Percentiles rank a stretch among this genome's conserved stretches.
Conservation (phyloP, 2,113 vertebrate species). For the Alaudala cheleensis region DNA sequence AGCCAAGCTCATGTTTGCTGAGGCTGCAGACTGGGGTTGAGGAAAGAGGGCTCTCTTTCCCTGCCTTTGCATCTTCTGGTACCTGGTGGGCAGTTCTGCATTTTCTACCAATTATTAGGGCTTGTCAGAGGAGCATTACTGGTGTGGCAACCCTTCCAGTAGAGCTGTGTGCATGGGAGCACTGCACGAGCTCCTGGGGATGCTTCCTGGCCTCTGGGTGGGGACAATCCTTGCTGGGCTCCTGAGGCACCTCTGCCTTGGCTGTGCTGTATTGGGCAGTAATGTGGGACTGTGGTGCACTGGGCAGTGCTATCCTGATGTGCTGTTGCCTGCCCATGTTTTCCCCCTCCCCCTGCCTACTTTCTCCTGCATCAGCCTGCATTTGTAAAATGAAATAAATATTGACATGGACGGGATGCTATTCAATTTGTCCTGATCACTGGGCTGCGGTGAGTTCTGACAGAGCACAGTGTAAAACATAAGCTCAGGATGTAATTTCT, state of each 20-base stretch:
- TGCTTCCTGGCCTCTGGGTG: background rate
- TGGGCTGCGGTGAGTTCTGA: conserved; percentile 82
- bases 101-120: background rate
- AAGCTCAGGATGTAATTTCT: conserved; percentile 82
- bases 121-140: background rate
- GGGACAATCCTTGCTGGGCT: background rate
- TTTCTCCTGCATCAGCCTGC: conserved; percentile 49
- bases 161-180: background rate
- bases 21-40: background rate
- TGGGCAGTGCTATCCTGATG: background rate
- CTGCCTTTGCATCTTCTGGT: background rate
- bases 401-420: conserved; percentile 81
- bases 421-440: conserved; percentile 87
- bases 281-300: background rate
- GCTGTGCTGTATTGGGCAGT: fast-evolving
- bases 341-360: background rate
- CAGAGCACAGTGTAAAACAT: conserved; percentile 81
- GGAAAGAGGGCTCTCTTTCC: background rate
- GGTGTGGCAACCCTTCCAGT: background rate
- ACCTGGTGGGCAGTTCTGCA: background rate
- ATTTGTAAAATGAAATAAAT: conserved; percentile 82
- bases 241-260: background rate
- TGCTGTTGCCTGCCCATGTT: background rate
- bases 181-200: background rate
- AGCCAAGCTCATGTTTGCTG: background rate